Evolutionary conservation across 2,113 vertebrate genomes (phyloP), one percentile per base, ranked within the genome.

Genomic region (Jaculus jaculus): DNA sequence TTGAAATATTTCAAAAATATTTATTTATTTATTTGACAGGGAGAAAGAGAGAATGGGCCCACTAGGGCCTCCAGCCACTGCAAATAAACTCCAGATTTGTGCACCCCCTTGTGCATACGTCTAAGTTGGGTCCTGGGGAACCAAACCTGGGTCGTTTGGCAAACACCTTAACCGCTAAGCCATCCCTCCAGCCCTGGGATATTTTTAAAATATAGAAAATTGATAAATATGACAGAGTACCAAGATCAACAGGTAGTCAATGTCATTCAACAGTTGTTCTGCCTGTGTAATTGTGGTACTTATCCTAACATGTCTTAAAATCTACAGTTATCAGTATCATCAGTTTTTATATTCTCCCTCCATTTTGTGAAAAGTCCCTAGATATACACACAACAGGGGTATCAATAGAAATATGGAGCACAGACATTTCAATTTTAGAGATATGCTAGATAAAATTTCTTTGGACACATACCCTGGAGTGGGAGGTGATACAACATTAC

Each of bases 141-240:
- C n/a, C n/a, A n/a, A n/a, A n/a, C n/a, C n/a, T n/a, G n/a, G n/a
- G n/a, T n/a, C n/a, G n/a, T n/a, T n/a, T n/a, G n/a, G n/a, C n/a
- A n/a, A n/a, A n/a, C n/a, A n/a, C n/a, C n/a, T n/a, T n/a, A n/a
- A n/a, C n/a, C n/a, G n/a, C n/a, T n/a, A n/a, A n/a, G n/a, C n/a
- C n/a, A n/a, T n/a, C n/a, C n/a, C n/a, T n/a, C n/a, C n/a, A n/a
- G n/a, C n/a, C n/a, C n/a, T n/a, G n/a, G n/a, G n/a, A 32, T 75
- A 81, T 58, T 83, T 88, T 86, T 58, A 63, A 90, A 84, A 58
- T 63, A 47, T 6, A 47, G 5, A 84, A 92, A 85, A 74, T 58
- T 66, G 84, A 73, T 54, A 21, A 86, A 34, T 81, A 92, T 37
- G 63, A 92, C 3, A 93, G 39, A 93, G 66, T 23, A n/a, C 13